These are phyloP conservation scores for Colinus virginianus DNA, from an alignment of 2,113 vertebrate species.

Conservation along the genomic window DNA sequence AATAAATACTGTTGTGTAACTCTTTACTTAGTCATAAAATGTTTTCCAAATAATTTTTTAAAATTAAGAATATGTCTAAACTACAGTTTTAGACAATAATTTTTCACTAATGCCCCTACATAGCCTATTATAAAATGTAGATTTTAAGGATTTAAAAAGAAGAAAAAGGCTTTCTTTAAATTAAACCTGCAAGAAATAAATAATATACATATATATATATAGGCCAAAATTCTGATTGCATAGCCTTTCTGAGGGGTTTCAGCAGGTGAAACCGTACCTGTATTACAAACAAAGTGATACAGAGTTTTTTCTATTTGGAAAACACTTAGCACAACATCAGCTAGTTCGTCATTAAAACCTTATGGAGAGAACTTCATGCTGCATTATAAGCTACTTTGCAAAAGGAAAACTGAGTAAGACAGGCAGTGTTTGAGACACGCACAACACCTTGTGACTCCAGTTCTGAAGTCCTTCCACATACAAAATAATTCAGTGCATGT, in stretches of 20 bases:
- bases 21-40: background rate
- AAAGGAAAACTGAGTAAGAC: background rate
- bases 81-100: background rate
- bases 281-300: background rate
- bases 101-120: background rate
- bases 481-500: background rate
- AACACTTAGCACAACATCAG: background rate
- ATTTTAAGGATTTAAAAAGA: background rate
- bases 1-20: background rate
- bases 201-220: background rate
- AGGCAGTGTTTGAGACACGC: background rate
- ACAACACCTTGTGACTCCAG: rapidly evolving
- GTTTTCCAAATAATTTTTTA: rapidly evolving
- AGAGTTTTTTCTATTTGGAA: background rate
- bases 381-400: background rate
- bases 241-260: background rate
- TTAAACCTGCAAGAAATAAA: background rate
- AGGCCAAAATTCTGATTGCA: background rate
- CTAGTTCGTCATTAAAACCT: background rate
- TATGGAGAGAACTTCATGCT: background rate
- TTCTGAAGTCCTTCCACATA: background rate
- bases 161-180: background rate
- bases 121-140: background rate
- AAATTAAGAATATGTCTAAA: background rate
- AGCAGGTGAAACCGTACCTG: background rate